Evolutionary conservation across 2,113 vertebrate genomes (phyloP), one percentile per base, ranked within the genome.

Genomic region (Hemiscyllium ocellatum): DNA sequence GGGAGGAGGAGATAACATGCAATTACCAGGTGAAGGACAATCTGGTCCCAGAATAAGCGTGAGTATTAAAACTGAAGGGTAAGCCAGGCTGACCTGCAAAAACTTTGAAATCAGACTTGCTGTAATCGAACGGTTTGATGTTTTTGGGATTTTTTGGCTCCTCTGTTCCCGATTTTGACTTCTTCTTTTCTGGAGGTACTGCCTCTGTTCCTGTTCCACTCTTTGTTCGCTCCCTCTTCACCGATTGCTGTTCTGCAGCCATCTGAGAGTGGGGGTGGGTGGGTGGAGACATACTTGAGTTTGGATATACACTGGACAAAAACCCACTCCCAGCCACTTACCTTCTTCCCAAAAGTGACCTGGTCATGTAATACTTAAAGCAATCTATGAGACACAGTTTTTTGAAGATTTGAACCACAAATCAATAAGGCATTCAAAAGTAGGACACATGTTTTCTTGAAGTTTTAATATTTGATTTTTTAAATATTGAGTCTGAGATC

Each of bases 121-220:
- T 99, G 97, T 99, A 99, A 97, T 99, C 98, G 0, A 98, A 99
- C 1, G 99, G 98, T 10, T 97, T 98, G 66, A 99, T 99, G 96
- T 24, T 70, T 1, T 96, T 96, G 17, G 97, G 96, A 33, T 97
- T 96, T 0, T 97, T 65, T 0, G 96, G 37, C 4, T 97, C 97
- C 0, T 96, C 96, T 68, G 97, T 96, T 68, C 96, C 96, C 4
- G 95, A 87, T 97, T 98, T 99, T 91, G 97, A 96, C 33, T 97
- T 96, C 96, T 99, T 99, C 96, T 98, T 98, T 68, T 97, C 98
- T 0, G 97, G 98, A 95, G 98, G 98, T 95, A 97, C 97, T 20
- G 98, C 97, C 56, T 96, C 97, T 89, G 97, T 96, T 95, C 96
- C 97, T 0, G 72, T 96, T 95, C 98, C 98, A 61, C 98, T 97